These are phyloP conservation scores for Rachycentron canadum DNA, from an alignment of 2,797 vertebrate genomes.

Conservation along the genomic window DNA sequence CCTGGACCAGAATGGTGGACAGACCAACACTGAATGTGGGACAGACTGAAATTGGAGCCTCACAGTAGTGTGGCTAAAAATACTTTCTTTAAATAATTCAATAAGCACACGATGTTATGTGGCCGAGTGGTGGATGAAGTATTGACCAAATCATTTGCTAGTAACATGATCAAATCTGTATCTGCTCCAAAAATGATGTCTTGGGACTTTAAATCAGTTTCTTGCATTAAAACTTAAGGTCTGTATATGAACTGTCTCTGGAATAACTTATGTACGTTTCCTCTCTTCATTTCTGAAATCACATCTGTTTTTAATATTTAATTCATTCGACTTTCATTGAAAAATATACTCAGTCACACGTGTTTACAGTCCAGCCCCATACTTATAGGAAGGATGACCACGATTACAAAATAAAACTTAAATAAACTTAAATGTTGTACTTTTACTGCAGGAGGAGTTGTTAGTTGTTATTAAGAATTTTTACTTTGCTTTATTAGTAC, in stretches of 20 bases:
- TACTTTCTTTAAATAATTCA: constrained; percentile 18
- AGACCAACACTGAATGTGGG: background rate
- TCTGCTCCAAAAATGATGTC: background rate
- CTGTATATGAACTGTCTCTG: background rate
- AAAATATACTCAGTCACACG: background rate
- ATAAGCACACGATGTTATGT: constrained; percentile 3
- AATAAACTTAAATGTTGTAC: too few species aligned
- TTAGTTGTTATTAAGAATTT: too few species aligned
- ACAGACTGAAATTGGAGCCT: constrained; percentile 10
- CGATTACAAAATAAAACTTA: background rate
- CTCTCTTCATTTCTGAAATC: background rate
- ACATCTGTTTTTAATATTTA: background rate
- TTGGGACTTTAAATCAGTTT: background rate
- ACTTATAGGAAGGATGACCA: background rate
- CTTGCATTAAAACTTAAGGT: background rate
- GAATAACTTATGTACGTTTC: background rate
- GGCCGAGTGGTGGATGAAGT: background rate
- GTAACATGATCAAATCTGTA: background rate
- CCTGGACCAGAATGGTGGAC: background rate
- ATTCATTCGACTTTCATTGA: background rate
- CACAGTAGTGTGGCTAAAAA: constrained; percentile 9
- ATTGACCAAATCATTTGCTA: background rate
- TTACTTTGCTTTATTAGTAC: too few species aligned
- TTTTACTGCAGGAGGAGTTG: too few species aligned
- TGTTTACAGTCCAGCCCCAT: background rate